A percentile compares a stretch with the other conserved stretches of the same genome.
These are phyloP conservation scores for Eudemis profundana DNA, from an alignment of 2,888 invertebrate species.

Conservation along the genomic window DNA sequence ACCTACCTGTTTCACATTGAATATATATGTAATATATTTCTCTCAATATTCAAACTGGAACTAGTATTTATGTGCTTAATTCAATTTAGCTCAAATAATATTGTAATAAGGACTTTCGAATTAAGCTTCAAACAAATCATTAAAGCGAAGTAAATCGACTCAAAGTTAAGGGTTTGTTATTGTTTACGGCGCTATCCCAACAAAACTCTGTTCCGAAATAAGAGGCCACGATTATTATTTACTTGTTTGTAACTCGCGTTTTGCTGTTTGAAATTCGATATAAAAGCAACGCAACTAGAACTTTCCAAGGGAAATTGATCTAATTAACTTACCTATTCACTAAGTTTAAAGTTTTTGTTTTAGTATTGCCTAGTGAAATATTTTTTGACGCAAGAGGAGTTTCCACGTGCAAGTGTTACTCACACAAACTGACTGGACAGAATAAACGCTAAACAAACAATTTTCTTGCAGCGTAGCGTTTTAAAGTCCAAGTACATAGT, in stretches of 20 bases:
- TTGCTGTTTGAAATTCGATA: conserved; percentile 1
- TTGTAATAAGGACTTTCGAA: background rate
- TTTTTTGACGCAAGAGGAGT: conserved; percentile 5
- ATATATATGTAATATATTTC: background rate
- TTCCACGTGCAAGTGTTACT: conserved; percentile 31
- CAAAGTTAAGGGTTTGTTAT: conserved; percentile 22
- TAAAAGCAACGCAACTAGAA: background rate
- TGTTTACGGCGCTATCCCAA: conserved; percentile 2
- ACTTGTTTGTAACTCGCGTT: conserved; percentile 6
- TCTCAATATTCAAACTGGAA: background rate
- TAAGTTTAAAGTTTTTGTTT: background rate
- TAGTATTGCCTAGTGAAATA: conserved; percentile 1
- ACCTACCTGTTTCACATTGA: conserved; percentile 2
- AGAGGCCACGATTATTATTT: conserved; percentile 12
- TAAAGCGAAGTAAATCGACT: conserved; percentile 14
- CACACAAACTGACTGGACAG: conserved; percentile 42
- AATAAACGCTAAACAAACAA: conserved; percentile 37
- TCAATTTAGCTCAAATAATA: conserved; percentile 4
- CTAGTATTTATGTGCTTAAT: background rate
- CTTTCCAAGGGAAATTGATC: conserved; percentile 3
- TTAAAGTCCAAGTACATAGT: conserved; percentile 53
- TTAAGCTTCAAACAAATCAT: conserved; percentile 11
- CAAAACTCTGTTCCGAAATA: conserved; percentile 4
- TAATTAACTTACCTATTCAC: background rate
- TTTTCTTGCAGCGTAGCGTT: conserved; percentile 40